Conservation (phyloP, 2,888 invertebrate genomes). For the Diarsia dahlii region DNA sequence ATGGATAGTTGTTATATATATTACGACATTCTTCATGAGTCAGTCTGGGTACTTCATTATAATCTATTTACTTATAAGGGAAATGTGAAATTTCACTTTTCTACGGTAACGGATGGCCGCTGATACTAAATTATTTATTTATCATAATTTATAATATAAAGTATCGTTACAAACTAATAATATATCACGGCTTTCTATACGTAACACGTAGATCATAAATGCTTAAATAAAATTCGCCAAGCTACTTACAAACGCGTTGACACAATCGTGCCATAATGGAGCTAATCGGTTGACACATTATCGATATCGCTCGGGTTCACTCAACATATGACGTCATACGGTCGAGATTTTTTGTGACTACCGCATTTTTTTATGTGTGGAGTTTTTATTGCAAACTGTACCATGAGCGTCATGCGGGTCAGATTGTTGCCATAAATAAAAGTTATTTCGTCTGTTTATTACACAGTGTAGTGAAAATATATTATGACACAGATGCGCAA, state of each 20-base stretch:
- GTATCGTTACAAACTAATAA: not conserved
- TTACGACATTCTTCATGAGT: not conserved
- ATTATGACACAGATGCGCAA: constrained; percentile 37
- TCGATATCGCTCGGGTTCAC: constrained; percentile 30
- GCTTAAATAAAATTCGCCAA: constrained; percentile 6
- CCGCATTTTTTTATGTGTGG: constrained; percentile 29
- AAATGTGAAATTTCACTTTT: constrained; percentile 29
- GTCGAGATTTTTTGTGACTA: constrained; percentile 28
- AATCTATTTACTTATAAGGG: not conserved
- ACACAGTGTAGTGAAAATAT: constrained; percentile 25
- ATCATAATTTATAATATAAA: constrained; percentile 31
- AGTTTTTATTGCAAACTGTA: constrained; percentile 43
- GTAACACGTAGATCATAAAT: constrained; percentile 1
- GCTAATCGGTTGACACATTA: constrained; percentile 47
- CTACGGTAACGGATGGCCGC: not conserved
- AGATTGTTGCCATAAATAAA: constrained; percentile 53
- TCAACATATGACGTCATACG: constrained; percentile 29
- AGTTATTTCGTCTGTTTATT: constrained; percentile 43
- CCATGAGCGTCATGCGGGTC: constrained; percentile 31
- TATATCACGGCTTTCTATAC: constrained; percentile 19
- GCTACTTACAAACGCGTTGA: constrained; percentile 10
- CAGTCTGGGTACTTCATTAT: not conserved
- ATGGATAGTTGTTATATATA: not conserved
- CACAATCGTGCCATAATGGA: constrained; percentile 21
- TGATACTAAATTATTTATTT: not conserved